Percentiles rank a stretch among this genome's conserved stretches.
These are phyloP conservation scores for Sitophilus oryzae DNA, from an alignment of 1,140 invertebrate genomes.

Conservation along the genomic window DNA sequence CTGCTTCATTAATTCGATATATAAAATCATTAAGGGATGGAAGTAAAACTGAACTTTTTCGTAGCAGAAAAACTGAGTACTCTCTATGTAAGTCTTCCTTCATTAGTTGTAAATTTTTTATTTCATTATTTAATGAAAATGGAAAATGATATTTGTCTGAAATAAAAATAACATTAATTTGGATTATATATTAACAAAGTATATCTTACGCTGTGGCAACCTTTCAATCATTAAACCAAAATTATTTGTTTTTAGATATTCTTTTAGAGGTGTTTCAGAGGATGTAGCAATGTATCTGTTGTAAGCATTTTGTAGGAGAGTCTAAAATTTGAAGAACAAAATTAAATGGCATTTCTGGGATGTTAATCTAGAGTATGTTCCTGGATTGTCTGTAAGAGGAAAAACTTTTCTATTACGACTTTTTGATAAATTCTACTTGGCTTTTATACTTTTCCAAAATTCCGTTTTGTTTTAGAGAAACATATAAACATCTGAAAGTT, in stretches of 20 bases:
- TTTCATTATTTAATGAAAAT: not conserved
- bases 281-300: constrained; percentile 4
- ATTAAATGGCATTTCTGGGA: no score
- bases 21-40: not conserved
- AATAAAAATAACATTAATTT: no score
- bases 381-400: no score
- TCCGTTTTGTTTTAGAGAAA: not conserved
- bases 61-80: not conserved
- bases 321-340: no score
- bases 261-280: not conserved
- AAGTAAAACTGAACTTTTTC: constrained; percentile 4
- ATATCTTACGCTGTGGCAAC: not conserved
- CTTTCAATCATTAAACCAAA: constrained; percentile 10
- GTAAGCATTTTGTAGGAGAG: constrained; percentile 4
- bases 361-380: no score
- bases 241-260: not conserved
- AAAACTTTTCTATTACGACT: no score
- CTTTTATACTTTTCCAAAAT: no score
- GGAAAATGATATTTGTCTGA: constrained; percentile 5
- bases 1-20: not conserved
- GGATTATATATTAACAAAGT: no score
- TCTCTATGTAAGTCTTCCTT: constrained; percentile 7
- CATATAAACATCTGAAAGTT: no score
- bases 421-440: no score
- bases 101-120: constrained; percentile 1